Percentiles rank a stretch among this genome's conserved stretches.
phyloP scores from a whole-genome alignment of 1,140 invertebrate genomes.

The Lepidurus arcticus region DNA sequence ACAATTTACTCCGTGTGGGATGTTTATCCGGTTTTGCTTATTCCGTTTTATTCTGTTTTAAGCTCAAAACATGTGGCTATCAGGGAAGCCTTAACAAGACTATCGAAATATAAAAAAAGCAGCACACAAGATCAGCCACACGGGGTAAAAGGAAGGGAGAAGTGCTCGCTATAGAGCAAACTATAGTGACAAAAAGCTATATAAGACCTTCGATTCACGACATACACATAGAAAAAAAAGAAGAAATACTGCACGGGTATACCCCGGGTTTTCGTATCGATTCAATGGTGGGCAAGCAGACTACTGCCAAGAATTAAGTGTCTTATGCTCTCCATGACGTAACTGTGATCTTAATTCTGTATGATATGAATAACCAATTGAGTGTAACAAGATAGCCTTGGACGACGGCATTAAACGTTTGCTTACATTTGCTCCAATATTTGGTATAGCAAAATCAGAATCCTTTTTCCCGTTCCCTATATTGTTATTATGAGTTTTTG shows the following conservation, averaged over 20 bases:
- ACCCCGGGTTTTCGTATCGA: neutral
- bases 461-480: too few species aligned
- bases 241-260: neutral
- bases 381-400: neutral
- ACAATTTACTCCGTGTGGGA: neutral
- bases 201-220: neutral
- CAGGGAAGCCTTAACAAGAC: conserved; percentile 1
- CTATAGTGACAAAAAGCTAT: conserved; percentile 1
- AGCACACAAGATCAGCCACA: neutral
- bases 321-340: neutral
- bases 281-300: neutral
- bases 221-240: neutral
- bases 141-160: neutral
- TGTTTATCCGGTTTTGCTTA: neutral
- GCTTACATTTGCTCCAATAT: neutral
- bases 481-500: too few species aligned
- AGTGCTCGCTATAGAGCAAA: neutral
- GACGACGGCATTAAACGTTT: neutral
- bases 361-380: conserved; percentile 1
- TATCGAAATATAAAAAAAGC: neutral
- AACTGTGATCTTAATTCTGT: neutral
- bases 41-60: neutral
- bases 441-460: too few species aligned
- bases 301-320: conserved; percentile 15
- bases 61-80: neutral